A percentile compares a stretch with the other conserved stretches of the same genome.
phyloP scores from a whole-genome alignment of 2,797 vertebrate genomes.

The Paratrypauchen microcephalus region DNA sequence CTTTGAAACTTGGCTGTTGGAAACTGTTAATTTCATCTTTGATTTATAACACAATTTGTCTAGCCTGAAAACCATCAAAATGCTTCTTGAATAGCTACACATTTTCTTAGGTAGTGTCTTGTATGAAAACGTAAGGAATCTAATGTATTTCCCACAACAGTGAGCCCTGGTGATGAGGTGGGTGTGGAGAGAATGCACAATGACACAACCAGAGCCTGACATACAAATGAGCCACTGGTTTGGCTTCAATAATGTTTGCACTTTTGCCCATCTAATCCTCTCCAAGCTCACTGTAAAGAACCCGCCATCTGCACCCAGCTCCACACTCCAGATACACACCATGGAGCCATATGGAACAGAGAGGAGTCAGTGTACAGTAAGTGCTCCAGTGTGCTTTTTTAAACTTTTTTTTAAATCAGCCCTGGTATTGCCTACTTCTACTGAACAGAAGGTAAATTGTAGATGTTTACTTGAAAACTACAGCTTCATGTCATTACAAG shows the following conservation, averaged over 20 bases:
- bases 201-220: conserved; percentile 60
- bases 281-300: conserved; percentile 54
- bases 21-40: background rate
- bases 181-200: conserved; percentile 51
- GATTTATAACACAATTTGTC: background rate
- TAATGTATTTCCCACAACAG: conserved; percentile 15
- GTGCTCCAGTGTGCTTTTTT: background rate
- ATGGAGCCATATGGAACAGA: conserved; percentile 17
- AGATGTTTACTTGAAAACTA: no score
- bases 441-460: no score
- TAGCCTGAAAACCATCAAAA: background rate
- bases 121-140: background rate
- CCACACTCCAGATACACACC: conserved; percentile 29
- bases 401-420: no score
- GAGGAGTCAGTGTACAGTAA: conserved; percentile 1
- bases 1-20: no score
- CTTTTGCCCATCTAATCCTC: conserved; percentile 53
- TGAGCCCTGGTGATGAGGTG: conserved; percentile 38
- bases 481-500: no score
- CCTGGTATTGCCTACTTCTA: no score
- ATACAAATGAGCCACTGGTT: conserved; percentile 68
- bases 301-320: conserved; percentile 49
- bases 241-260: conserved; percentile 62
- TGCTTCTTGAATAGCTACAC: background rate
- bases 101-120: background rate